phyloP scores from a whole-genome alignment of 2,113 vertebrate species.

The Cromileptes altivelis region DNA sequence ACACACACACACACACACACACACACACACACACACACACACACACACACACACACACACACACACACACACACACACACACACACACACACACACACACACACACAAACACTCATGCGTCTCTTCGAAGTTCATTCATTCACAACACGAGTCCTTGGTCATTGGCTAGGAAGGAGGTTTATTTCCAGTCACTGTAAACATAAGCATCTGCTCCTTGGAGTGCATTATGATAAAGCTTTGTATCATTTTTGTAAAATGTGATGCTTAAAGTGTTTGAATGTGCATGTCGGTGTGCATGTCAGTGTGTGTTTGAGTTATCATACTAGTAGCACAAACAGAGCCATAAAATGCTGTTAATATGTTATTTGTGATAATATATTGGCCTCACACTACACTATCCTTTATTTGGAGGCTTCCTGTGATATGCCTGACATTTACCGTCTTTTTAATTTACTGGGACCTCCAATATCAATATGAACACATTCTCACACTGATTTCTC shows the following conservation, averaged over 20 bases:
- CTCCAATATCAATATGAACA: not conserved
- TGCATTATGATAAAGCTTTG: not conserved
- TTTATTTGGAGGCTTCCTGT: not conserved
- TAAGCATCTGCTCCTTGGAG: slow-evolving; percentile 22
- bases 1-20: slow-evolving; percentile 3
- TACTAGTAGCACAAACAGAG: not conserved
- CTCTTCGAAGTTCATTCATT: slow-evolving; percentile 15
- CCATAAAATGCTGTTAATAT: slow-evolving; percentile 3
- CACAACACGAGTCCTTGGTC: not conserved
- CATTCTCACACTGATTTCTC: not conserved
- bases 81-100: slow-evolving; percentile 2
- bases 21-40: slow-evolving; percentile 2
- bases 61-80: slow-evolving; percentile 3
- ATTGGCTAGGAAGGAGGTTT: slow-evolving; percentile 31
- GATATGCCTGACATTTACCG: too few species aligned
- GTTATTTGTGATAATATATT: not conserved
- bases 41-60: not conserved
- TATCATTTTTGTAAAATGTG: not conserved
- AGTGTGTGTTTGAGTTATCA: not conserved
- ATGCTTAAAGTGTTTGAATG: not conserved
- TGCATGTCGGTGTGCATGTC: not conserved
- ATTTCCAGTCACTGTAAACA: slow-evolving; percentile 23
- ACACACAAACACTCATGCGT: not conserved
- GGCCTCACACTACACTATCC: not conserved
- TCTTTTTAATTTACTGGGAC: not conserved